Evolutionary conservation across 2,888 invertebrate genomes (phyloP).

Genomic region (Macrosiphum euphorbiae): DNA sequence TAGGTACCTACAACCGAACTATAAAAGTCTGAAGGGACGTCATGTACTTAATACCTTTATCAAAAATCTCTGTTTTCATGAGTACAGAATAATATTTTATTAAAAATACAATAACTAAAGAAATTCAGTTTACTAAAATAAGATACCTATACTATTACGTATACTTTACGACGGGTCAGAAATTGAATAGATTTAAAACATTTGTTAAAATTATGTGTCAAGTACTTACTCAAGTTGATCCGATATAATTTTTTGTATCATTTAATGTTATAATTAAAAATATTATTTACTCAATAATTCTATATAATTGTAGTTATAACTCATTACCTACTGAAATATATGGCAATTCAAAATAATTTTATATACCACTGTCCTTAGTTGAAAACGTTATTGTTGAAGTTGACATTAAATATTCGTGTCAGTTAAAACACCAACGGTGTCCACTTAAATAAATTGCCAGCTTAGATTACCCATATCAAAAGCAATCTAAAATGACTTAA

Average conservation of each 20-base stretch:
- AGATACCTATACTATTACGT: neutral
- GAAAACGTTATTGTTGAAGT: neutral
- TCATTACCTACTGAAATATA: neutral
- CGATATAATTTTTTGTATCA: neutral
- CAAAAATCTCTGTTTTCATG: neutral
- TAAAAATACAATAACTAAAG: neutral
- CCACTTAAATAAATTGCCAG: conserved; percentile 23
- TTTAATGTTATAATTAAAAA: too few relatives aligned
- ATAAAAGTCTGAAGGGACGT: neutral
- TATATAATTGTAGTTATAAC: neutral
- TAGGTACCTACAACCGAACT: neutral
- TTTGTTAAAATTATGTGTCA: neutral
- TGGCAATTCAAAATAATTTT: neutral
- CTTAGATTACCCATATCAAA: conserved; percentile 4
- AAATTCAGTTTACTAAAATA: neutral
- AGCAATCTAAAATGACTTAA: conserved; percentile 15
- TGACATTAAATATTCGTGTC: neutral
- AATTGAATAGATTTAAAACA: neutral
- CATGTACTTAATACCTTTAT: neutral
- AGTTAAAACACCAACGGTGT: neutral
- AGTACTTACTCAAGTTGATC: neutral
- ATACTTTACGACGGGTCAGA: neutral
- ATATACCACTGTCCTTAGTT: neutral
- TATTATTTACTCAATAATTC: too few relatives aligned
- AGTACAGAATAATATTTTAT: neutral